A percentile compares a stretch with the other conserved stretches of the same genome.
phyloP scores from a whole-genome alignment of 2,797 vertebrate genomes.

The Coracias cyanogaster region DNA sequence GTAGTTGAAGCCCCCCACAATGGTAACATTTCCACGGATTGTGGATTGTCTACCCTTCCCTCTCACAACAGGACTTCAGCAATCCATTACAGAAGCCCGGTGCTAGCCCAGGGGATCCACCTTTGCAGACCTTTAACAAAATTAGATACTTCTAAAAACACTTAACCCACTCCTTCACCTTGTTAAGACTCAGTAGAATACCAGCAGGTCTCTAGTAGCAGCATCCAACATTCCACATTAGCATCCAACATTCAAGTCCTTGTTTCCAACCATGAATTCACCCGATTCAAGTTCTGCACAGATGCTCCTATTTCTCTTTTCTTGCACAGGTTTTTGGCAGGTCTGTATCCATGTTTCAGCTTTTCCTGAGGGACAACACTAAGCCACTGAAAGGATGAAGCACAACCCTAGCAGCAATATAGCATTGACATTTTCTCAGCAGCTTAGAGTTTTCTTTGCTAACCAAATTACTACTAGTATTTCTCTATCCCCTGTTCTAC shows the following conservation, averaged over 20 bases:
- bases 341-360: not conserved
- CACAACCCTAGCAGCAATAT: not conserved
- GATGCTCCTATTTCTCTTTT: not conserved
- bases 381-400: not conserved
- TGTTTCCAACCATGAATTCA: not conserved
- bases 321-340: not conserved
- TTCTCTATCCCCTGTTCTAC: not conserved
- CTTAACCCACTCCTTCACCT: no score
- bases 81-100: not conserved
- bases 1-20: not conserved
- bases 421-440: not conserved
- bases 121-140: not conserved
- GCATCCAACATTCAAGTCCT: not conserved
- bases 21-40: not conserved
- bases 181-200: not conserved
- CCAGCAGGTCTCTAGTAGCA: not conserved
- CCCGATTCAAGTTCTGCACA: not conserved
- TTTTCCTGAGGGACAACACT: not conserved
- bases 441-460: not conserved
- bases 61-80: not conserved
- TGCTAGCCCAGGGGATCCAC: not conserved
- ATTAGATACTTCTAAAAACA: no score
- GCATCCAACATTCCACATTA: not conserved
- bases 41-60: not conserved
- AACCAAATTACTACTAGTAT: not conserved